Evolutionary conservation across 37 sponge, comb jelly and placozoan genomes (phyloP), one percentile per base, ranked within the genome.

Genomic region (Hexactinellida sp.): DNA sequence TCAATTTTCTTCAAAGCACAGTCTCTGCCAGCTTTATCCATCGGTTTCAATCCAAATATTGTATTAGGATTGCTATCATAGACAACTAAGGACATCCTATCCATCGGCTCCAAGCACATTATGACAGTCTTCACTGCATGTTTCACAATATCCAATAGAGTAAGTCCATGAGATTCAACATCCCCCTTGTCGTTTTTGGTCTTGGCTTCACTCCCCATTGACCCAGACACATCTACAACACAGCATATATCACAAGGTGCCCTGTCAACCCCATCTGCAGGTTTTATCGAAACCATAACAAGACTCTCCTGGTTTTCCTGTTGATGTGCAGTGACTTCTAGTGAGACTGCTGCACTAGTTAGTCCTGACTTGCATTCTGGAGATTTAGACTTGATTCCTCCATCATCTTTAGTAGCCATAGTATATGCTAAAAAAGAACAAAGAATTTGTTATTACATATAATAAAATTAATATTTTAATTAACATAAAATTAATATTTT

Each of bases 111-210:
- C 85, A 85, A 0, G 0, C 51, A 39, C 3, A 54, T 52, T 23
- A 54, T 36, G 7, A 85, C 85, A 30, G 85, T 85, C 54, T 85
- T 85, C 54, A 85, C 54, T 7, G 85, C 51, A 37, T 85, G 85
- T 54, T 85, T 85, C 54, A 85, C 85, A 7, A 85, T 47, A 23
- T 85, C 85, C 54, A 85, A 37, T 23, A 39, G 35, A 16, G 85
- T 54, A 28, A 85, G 54, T 0, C 85, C 85, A 5, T 85, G 85
- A n/a, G 85, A 39, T 23, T 85, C 85, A 10, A 63, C 76, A 37
- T 52, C 85, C 54, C 54, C 54, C 28, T 47, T 41, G 85, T 85
- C 85, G 54, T 85, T 85, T 24, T 47, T 47, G 37, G 54, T 47
- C 0, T 47, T 54, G 7, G 85, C 85, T 30, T 85, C 85, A 0